Evolutionary conservation across 1,140 invertebrate genomes (phyloP).

Genomic region (Heliconius eleuchia): DNA sequence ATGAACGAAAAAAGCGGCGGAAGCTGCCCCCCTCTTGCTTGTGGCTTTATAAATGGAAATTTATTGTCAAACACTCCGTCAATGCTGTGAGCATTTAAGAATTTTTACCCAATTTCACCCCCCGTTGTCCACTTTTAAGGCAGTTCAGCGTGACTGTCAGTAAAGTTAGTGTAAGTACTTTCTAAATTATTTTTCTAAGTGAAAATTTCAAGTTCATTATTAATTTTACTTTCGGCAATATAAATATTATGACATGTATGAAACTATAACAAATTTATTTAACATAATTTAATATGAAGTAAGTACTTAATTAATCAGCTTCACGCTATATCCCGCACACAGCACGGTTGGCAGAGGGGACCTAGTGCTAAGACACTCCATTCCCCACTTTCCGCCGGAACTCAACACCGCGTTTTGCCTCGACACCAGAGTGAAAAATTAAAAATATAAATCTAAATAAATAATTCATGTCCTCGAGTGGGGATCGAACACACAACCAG

Average conservation of each 20-base stretch:
- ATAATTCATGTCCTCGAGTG: too few species aligned
- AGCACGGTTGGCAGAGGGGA: too few species aligned
- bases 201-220: background rate
- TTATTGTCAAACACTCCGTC: constrained; percentile 80
- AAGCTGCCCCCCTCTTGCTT: constrained; percentile 63
- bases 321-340: too few species aligned
- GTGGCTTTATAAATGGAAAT: constrained; percentile 81
- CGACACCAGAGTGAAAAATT: too few species aligned
- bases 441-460: too few species aligned
- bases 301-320: too few species aligned
- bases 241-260: too few species aligned
- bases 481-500: too few species aligned
- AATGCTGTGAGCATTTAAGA: constrained; percentile 59
- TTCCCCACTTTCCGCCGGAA: too few species aligned
- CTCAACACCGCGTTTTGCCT: too few species aligned
- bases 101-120: constrained; percentile 61
- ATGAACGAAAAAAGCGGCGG: constrained; percentile 79
- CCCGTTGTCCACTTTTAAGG: constrained; percentile 40
- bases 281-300: background rate
- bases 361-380: too few species aligned
- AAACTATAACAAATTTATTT: too few species aligned
- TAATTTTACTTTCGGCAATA: background rate
- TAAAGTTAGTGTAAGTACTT: constrained; percentile 17
- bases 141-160: constrained; percentile 9
- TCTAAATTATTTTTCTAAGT: constrained; percentile 14